Conservation (phyloP, 92 coral and sea anemone genomes). For the Umimayanthus kanabou region DNA sequence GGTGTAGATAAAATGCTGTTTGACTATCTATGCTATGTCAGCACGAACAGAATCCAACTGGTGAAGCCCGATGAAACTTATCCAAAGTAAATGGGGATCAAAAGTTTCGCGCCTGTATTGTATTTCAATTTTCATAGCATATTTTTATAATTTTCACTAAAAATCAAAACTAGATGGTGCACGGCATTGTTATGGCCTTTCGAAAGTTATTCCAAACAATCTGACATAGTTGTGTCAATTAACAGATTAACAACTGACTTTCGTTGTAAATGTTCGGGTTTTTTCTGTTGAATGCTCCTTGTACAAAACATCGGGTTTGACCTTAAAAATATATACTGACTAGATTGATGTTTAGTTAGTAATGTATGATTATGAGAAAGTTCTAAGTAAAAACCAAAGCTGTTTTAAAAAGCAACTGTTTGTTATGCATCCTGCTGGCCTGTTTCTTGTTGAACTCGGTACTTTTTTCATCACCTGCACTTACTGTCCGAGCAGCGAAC, state of each 20-base stretch:
- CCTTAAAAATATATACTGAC: neutral
- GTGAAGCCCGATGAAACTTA: neutral
- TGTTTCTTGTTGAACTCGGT: too few species aligned
- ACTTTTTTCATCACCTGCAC: too few species aligned
- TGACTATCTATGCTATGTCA: neutral
- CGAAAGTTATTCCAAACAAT: neutral
- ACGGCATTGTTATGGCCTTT: neutral
- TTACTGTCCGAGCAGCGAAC: too few species aligned
- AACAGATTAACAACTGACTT: neutral
- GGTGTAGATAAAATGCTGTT: neutral
- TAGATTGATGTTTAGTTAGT: neutral
- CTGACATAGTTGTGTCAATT: neutral
- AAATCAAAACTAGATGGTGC: neutral
- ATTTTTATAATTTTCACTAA: too few species aligned
- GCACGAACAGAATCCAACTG: neutral
- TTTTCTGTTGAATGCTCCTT: neutral
- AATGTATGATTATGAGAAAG: neutral
- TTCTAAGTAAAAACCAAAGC: neutral
- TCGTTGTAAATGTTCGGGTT: neutral
- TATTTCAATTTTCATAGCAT: neutral
- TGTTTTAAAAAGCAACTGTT: too few species aligned
- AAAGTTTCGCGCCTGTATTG: too few species aligned
- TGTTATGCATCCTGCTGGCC: neutral
- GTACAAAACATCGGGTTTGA: neutral
- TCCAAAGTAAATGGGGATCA: neutral